Evolutionary conservation across 2,888 invertebrate genomes (phyloP), one percentile per base, ranked within the genome.

Genomic region (Limulus polyphemus): DNA sequence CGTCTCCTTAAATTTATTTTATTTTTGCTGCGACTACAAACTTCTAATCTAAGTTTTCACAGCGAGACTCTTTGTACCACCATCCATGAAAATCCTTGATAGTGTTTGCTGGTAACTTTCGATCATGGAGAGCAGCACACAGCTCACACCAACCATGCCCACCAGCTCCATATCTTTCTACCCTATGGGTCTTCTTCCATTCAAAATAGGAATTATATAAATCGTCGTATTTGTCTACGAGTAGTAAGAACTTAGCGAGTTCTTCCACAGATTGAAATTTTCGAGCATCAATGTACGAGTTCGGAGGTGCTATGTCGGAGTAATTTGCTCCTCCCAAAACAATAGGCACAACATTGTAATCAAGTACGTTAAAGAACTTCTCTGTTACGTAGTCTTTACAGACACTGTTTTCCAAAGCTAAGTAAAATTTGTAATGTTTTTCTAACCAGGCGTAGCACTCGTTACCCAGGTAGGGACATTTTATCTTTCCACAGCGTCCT

Each of bases 351-450:
- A 69, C 65, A 61, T 67, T 51, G n/a, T 63, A 64, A 49, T 60
- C 61, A 70, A 75, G 73, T 67, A 75, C 73, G 69, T 71, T 57
- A 65, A 74, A 76, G 62, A 75, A 74, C 64, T 76, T 76, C 65
- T 76, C 76, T 13, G 76, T 75, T 4, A 76, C 75, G 64, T 76
- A 76, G 67, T 76, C 76, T 60, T 73, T 68, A 67, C 76, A 76
- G 67, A 75, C 74, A 46, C 75, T 74, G 65, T 76, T 76, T 67
- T 76, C 76, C 62, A 76, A 76, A 1, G 75, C 69, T 14, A 76
- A 68, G 63, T 76, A 76, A 63, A 74, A 76, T 60, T 73, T 72
- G 63, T 76, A 76, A 11, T 59, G 17, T 50, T 69, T 71, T 59
- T 72, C 71, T 52, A 75, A 69, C 71, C 73, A 73, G 13, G 72